phyloP scores from a whole-genome alignment of 1,140 invertebrate species.

The Dendroctonus valens region DNA sequence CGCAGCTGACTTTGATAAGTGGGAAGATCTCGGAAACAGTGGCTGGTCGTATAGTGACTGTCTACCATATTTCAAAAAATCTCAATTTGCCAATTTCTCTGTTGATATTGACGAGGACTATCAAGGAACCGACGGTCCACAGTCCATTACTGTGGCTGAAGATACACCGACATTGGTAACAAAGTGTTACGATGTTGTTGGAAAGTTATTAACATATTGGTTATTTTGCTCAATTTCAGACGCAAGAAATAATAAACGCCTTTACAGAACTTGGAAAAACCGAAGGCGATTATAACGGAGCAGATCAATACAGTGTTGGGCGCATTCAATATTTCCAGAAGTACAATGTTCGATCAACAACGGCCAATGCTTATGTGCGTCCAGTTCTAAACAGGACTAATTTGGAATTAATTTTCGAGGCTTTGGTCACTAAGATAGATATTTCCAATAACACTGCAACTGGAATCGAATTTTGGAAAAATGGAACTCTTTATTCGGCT shows the following conservation, averaged over 20 bases:
- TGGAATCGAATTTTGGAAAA: slow-evolving; percentile 68
- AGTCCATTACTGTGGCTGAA: slow-evolving; percentile 11
- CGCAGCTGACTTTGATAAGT: slow-evolving; percentile 60
- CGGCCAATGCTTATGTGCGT: slow-evolving; percentile 23
- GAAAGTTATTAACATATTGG: not conserved
- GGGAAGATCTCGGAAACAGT: slow-evolving; percentile 67
- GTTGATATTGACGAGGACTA: slow-evolving; percentile 12
- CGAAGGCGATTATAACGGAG: slow-evolving; percentile 34
- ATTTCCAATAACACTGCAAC: slow-evolving; percentile 66
- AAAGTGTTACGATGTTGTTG: not conserved
- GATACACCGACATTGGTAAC: slow-evolving; percentile 7
- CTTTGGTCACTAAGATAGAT: slow-evolving; percentile 62
- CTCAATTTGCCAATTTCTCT: slow-evolving; percentile 43
- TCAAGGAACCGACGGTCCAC: slow-evolving; percentile 25
- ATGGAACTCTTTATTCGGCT: slow-evolving; percentile 50
- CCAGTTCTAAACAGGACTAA: slow-evolving; percentile 20
- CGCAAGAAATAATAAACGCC: slow-evolving; percentile 46
- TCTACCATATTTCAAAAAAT: slow-evolving; percentile 39
- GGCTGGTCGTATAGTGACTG: slow-evolving; percentile 41
- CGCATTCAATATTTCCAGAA: slow-evolving; percentile 21
- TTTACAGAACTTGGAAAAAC: slow-evolving; percentile 15
- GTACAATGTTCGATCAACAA: slow-evolving; percentile 41
- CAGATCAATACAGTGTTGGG: slow-evolving; percentile 39
- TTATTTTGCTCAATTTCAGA: slow-evolving; percentile 1
- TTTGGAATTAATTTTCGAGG: slow-evolving; percentile 52